These are phyloP conservation scores for Corythornis cristatus DNA, from an alignment of 2,113 vertebrate species.

Conservation along the genomic window DNA sequence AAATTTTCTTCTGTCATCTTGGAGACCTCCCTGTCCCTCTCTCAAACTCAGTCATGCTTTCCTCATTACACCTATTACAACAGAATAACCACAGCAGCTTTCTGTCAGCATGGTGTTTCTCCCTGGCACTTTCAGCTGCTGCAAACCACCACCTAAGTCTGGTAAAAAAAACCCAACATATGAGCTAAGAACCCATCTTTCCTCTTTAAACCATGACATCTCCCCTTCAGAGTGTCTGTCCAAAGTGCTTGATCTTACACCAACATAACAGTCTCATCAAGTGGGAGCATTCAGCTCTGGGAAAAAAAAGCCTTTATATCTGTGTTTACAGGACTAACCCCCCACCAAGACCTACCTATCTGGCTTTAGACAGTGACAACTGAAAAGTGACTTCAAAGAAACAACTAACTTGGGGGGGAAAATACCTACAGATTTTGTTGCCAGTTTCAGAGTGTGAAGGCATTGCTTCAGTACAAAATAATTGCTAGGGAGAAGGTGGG, in stretches of 20 bases:
- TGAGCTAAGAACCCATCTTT: background rate
- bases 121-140: background rate
- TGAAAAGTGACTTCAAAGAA: background rate
- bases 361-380: background rate
- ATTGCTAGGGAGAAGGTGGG: background rate
- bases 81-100: background rate
- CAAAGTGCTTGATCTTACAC: background rate
- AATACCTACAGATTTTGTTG: background rate
- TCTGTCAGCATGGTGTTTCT: background rate
- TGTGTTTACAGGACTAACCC: fast-evolving
- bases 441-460: background rate
- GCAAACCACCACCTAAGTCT: background rate
- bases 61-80: fast-evolving
- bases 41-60: background rate
- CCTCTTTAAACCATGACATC: background rate
- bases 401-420: background rate
- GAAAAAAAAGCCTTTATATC: background rate
- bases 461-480: background rate
- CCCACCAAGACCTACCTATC: background rate
- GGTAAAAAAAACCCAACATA: background rate
- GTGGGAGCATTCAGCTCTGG: background rate
- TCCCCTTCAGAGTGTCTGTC: background rate
- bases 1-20: background rate
- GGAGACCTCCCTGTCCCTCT: background rate
- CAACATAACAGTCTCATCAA: background rate